Percentiles rank a stretch among this genome's conserved stretches.
Conservation (phyloP, 2,888 invertebrate species). For the Brachycybe producta region DNA sequence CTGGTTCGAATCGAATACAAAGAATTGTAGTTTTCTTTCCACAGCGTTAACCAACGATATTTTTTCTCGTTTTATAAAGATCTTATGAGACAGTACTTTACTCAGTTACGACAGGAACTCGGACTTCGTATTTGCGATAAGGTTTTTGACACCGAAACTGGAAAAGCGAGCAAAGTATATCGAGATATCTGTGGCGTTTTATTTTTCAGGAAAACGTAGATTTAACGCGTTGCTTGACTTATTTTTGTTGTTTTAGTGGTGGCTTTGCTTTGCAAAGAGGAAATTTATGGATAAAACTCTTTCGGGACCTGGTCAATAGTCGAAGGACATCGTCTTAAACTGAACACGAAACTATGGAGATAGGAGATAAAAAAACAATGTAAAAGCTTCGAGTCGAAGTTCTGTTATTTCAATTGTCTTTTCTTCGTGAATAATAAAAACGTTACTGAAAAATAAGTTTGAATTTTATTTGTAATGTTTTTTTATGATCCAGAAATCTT, state of each 20-base stretch:
- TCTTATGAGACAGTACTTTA: conserved; percentile 78
- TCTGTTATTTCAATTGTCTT: no score
- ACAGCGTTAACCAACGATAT: background rate
- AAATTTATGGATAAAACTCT: conserved; percentile 99
- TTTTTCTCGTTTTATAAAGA: conserved; percentile 42
- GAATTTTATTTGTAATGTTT: no score
- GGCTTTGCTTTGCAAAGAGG: conserved; percentile 97
- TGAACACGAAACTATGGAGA: no score
- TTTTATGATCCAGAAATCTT: no score
- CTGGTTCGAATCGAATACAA: conserved; percentile 47
- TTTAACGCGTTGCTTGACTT: conserved; percentile 17
- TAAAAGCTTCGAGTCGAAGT: no score
- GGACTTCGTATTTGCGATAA: conserved; percentile 81
- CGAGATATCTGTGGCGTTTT: no score
- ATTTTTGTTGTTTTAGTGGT: conserved; percentile 51
- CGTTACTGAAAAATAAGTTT: no score
- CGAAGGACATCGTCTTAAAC: no score
- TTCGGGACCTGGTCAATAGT: conserved; percentile 63
- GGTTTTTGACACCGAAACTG: conserved; percentile 77
- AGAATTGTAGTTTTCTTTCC: background rate
- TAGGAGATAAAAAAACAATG: no score
- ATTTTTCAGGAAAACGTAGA: no score
- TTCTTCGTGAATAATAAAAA: no score
- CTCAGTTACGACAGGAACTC: conserved; percentile 89
- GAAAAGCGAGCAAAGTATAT: conserved; percentile 74